Evolutionary conservation across 2,888 invertebrate genomes (phyloP).

Genomic region (Notodonta dromedarius): DNA sequence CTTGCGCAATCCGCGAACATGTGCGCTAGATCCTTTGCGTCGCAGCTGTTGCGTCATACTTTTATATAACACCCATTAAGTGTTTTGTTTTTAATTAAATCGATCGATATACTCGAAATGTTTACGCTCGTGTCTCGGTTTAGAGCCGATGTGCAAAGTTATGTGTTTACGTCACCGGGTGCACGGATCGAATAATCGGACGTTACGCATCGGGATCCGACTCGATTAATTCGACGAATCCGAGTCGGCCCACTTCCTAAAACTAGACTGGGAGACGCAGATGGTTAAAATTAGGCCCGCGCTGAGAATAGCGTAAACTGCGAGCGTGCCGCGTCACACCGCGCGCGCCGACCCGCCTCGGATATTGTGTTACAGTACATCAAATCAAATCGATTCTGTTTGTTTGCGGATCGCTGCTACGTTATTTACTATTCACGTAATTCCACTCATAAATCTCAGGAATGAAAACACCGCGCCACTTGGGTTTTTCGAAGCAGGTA

Average conservation of each 20-base stretch:
- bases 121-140: constrained; percentile 27
- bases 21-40: constrained; percentile 73
- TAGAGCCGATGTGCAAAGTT: constrained; percentile 23
- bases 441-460: constrained; percentile 37
- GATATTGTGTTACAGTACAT: constrained; percentile 79
- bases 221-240: constrained; percentile 68
- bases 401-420: constrained; percentile 40
- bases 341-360: constrained; percentile 58
- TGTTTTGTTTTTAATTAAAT: constrained; percentile 58
- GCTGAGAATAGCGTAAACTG: constrained; percentile 81
- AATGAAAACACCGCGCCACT: constrained; percentile 33
- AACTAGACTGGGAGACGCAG: constrained; percentile 81
- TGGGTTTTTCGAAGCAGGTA: background rate
- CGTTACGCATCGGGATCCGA: constrained; percentile 41
- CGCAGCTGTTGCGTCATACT: constrained; percentile 70
- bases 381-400: constrained; percentile 47
- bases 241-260: constrained; percentile 80
- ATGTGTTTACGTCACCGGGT: constrained; percentile 21
- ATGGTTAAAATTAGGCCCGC: constrained; percentile 82
- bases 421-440: constrained; percentile 44
- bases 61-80: constrained; percentile 71
- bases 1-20: constrained; percentile 72
- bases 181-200: constrained; percentile 31
- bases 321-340: constrained; percentile 69
- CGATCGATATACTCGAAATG: constrained; percentile 22